Percentiles rank a stretch among this genome's conserved stretches.
Evolutionary conservation across 1,140 invertebrate genomes (phyloP).

Genomic region (Sinonovacula constricta): DNA sequence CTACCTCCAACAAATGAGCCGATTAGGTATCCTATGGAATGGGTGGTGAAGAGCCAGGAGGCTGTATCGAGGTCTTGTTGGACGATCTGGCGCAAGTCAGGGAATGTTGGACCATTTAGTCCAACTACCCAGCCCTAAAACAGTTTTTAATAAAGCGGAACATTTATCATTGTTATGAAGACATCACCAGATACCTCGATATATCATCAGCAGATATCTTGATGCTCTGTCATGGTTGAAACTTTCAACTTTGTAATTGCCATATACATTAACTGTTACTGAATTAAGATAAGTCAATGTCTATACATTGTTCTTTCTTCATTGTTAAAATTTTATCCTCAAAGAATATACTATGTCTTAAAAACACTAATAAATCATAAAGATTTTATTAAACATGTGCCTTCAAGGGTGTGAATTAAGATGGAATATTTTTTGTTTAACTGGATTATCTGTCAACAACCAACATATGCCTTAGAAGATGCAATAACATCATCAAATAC

Average conservation of each 20-base stretch:
- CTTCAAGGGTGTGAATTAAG: too few relatives aligned
- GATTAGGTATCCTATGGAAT: constrained; percentile 26
- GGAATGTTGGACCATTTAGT: constrained; percentile 31
- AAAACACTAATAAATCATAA: too few relatives aligned
- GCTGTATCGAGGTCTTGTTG: constrained; percentile 42
- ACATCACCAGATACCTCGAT: neutral
- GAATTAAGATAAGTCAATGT: too few relatives aligned
- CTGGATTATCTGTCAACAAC: too few relatives aligned
- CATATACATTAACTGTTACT: too few relatives aligned
- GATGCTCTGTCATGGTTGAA: neutral
- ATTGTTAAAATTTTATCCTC: too few relatives aligned
- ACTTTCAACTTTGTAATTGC: neutral
- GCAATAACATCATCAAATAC: too few relatives aligned
- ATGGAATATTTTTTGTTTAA: too few relatives aligned
- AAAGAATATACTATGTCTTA: too few relatives aligned
- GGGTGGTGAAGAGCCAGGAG: constrained; percentile 33
- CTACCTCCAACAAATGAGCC: constrained; percentile 34
- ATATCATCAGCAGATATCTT: neutral
- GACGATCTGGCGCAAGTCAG: constrained; percentile 27
- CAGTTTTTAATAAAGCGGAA: neutral
- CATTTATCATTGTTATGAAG: neutral
- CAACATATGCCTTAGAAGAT: too few relatives aligned
- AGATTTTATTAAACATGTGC: too few relatives aligned
- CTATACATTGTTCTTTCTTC: neutral
- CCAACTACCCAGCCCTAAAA: constrained; percentile 38